Base-by-base conservation (phyloP, 2,797 vertebrate species). In the Anas bahamensis region DNA sequence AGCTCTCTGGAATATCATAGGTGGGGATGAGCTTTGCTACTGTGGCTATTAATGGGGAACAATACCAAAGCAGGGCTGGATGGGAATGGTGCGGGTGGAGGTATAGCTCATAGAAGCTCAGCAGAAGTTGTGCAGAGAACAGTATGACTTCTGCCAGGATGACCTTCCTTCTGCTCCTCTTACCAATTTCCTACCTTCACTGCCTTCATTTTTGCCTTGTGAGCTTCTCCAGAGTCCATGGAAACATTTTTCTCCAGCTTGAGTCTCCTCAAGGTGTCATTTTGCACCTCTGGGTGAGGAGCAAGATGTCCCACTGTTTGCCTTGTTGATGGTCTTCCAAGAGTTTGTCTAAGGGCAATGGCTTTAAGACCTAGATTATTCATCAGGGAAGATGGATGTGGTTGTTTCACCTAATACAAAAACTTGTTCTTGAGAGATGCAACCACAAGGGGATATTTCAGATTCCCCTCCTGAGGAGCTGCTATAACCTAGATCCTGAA, bases 391-490 rank as follows among this genome's bases (percentile, higher is more conserved):
- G 11, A 7, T 9, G 21, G 13, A 42, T 31, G 1, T 24, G 31
- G 2, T 53, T 6, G 3, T 35, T 53, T 9, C 9, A 50, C 23
- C 65, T 46, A 2, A 37, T 31, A 12, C 23, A 18, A 37, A 73
- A 14, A 7, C 66, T 29, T 6, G 2, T 17, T 68, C 2, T 0
- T 7, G 56, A 14, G 33, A 11, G 3, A 16, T 37, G 8, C 11
- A 31, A n/a, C 57, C 2, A 0, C 1, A 1, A 19, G 52, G 3
- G 4, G 22, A 4, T 37, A 6, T 9, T 39, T 50, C 7, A 4
- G 0, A 1, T 74, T 83, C 18, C 17, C 13, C 13, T 68, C 39
- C 24, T 9, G 9, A 7, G 42, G 39, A 86, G 52, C 71, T n/a
- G 35, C 50, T 26, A n/a, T 8, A 64, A 22, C 13, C 53, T 64